These are phyloP conservation scores for Pachymerium ferrugineum DNA, from an alignment of 2,888 invertebrate genomes.

Conservation along the genomic window DNA sequence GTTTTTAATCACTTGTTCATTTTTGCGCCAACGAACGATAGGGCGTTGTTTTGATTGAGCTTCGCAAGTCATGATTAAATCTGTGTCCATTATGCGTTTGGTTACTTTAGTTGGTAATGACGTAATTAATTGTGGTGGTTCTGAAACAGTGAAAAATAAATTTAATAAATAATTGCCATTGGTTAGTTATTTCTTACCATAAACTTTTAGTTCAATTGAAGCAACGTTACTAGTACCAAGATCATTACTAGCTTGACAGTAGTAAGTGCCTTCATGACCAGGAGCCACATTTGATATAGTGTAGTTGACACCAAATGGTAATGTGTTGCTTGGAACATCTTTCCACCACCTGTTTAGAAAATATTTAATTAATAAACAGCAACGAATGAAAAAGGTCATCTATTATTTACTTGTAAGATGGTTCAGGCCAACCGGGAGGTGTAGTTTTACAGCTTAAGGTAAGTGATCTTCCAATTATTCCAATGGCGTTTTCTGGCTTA, in stretches of 20 bases:
- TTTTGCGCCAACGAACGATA: constrained; percentile 76
- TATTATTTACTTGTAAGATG: constrained; percentile 58
- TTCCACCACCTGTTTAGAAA: constrained; percentile 62
- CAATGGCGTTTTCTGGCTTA: constrained; percentile 57
- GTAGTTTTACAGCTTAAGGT: constrained; percentile 72
- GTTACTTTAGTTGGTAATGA: constrained; percentile 56
- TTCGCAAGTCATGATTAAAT: constrained; percentile 73
- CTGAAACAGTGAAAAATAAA: constrained; percentile 45
- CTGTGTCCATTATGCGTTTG: constrained; percentile 65
- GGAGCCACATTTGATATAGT: constrained; percentile 79
- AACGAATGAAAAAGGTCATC: too few species aligned
- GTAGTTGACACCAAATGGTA: constrained; percentile 73
- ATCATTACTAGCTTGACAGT: constrained; percentile 84
- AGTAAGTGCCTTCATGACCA: constrained; percentile 76
- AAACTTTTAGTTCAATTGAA: constrained; percentile 75
- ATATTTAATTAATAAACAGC: too few species aligned
- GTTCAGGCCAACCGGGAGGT: constrained; percentile 89
- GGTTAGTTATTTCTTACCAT: constrained; percentile 45
- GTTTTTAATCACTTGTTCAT: constrained; percentile 39
- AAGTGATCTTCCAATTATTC: constrained; percentile 51
- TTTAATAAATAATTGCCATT: background rate
- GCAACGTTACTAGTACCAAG: constrained; percentile 79
- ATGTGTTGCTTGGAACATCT: constrained; percentile 57
- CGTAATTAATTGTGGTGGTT: constrained; percentile 76
- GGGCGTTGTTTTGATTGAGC: constrained; percentile 86